Percentiles rank a stretch among this genome's conserved stretches.
Evolutionary conservation across 2,113 vertebrate species (phyloP).

Genomic region (Dicaeum eximium): DNA sequence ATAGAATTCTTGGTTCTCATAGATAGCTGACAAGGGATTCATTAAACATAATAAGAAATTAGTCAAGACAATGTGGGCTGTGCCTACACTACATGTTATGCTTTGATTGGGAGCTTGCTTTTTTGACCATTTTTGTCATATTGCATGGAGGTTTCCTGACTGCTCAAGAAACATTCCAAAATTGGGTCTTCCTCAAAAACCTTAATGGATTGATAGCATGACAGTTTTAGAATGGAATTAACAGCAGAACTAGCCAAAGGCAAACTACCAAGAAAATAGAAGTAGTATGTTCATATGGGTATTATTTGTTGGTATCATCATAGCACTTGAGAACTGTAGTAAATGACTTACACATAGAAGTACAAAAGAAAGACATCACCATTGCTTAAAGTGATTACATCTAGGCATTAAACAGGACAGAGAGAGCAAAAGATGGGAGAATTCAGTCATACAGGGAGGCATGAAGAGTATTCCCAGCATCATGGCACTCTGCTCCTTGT

Average conservation of each 20-base stretch:
- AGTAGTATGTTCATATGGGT: neutral
- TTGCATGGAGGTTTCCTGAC: neutral
- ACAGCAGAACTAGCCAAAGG: neutral
- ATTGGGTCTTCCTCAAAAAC: neutral
- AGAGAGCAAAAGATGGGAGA: neutral
- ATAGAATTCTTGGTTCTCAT: neutral
- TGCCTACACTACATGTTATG: neutral
- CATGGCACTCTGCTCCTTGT: neutral
- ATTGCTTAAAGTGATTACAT: neutral
- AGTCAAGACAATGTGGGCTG: slow-evolving; percentile 10
- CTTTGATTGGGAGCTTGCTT: neutral
- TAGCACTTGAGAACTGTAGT: neutral
- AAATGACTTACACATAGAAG: neutral
- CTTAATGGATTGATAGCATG: neutral
- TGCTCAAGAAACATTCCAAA: neutral
- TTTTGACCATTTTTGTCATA: neutral
- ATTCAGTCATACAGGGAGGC: neutral
- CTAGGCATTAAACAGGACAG: neutral
- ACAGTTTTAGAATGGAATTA: neutral
- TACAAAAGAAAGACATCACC: neutral
- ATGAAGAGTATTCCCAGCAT: neutral
- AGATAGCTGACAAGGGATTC: neutral
- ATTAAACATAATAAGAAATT: slow-evolving; percentile 6
- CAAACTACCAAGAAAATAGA: neutral
- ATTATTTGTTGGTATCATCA: neutral